Conservation (phyloP, 2,113 vertebrate species). For the Ailurus styani region DNA sequence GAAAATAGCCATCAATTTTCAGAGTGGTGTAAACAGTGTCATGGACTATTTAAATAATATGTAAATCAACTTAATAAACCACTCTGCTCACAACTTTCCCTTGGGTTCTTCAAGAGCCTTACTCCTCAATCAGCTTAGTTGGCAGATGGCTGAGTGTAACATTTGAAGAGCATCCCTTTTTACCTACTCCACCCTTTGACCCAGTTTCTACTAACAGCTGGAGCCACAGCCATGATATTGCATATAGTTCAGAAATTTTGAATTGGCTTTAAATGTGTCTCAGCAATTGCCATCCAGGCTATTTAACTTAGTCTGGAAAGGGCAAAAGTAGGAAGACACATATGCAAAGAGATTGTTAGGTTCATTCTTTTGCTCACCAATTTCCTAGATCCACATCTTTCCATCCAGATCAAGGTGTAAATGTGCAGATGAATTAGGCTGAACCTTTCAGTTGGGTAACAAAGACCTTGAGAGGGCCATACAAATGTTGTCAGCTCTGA, state of each 20-base stretch:
- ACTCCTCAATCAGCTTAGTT: not conserved
- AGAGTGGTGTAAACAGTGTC: not conserved
- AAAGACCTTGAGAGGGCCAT: not conserved
- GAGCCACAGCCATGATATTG: not conserved
- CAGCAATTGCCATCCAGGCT: not conserved
- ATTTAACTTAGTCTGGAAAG: not conserved
- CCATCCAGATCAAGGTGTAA: not conserved
- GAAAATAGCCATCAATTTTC: not conserved
- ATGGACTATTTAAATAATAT: not conserved
- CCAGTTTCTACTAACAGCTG: conserved; percentile 59
- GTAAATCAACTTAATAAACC: not conserved
- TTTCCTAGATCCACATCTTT: not conserved
- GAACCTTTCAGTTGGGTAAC: not conserved
- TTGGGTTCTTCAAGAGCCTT: not conserved
- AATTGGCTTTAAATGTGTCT: not conserved
- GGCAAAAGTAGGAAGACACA: not conserved
- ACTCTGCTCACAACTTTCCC: not conserved
- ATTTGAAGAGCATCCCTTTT: not conserved
- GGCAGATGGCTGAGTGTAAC: not conserved
- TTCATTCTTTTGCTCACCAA: not conserved
- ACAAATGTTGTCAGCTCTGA: not conserved
- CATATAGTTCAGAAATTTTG: not conserved
- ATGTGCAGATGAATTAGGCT: not conserved
- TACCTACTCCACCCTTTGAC: conserved; percentile 50
- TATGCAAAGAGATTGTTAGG: not conserved